phyloP scores from a whole-genome alignment of 1,140 invertebrate species.

The Stegodyphus dumicola region DNA sequence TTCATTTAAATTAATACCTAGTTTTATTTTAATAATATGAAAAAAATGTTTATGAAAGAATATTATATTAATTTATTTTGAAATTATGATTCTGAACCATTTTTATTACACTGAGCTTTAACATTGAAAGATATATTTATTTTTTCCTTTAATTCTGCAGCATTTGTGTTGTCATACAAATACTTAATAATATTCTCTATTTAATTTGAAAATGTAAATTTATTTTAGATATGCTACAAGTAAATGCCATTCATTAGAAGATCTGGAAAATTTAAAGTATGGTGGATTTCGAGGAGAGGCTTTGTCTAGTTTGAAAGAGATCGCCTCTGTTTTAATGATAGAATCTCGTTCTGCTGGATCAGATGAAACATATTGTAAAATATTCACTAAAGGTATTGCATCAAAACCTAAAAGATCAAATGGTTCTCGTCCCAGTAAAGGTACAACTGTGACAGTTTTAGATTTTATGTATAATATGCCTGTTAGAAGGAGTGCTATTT shows the following conservation, averaged over 20 bases:
- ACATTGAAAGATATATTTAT: not conserved
- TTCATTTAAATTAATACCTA: too few species aligned
- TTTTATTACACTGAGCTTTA: not conserved
- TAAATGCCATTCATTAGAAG: slow-evolving; percentile 72
- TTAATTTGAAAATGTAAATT: too few species aligned
- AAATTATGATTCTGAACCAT: not conserved
- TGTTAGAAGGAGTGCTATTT: slow-evolving; percentile 73
- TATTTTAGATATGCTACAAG: slow-evolving; percentile 73
- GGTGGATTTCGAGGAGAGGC: slow-evolving; percentile 77
- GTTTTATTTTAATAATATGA: too few species aligned
- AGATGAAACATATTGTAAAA: slow-evolving; percentile 70
- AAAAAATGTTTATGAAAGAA: too few species aligned
- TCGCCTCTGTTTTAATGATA: slow-evolving; percentile 73
- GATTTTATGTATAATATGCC: slow-evolving; percentile 75
- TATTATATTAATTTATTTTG: not conserved
- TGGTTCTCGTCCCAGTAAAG: slow-evolving; percentile 71
- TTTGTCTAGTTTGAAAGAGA: slow-evolving; percentile 73
- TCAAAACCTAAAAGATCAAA: slow-evolving; percentile 65
- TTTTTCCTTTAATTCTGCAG: not conserved
- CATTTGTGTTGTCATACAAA: not conserved
- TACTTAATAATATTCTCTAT: too few species aligned
- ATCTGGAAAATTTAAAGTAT: slow-evolving; percentile 70
- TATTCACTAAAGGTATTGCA: slow-evolving; percentile 69
- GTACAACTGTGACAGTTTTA: slow-evolving; percentile 76
- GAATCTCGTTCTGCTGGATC: slow-evolving; percentile 69